phyloP scores from a whole-genome alignment of 64 coral and sea anemone species.

The Dendronephthya gigantea region DNA sequence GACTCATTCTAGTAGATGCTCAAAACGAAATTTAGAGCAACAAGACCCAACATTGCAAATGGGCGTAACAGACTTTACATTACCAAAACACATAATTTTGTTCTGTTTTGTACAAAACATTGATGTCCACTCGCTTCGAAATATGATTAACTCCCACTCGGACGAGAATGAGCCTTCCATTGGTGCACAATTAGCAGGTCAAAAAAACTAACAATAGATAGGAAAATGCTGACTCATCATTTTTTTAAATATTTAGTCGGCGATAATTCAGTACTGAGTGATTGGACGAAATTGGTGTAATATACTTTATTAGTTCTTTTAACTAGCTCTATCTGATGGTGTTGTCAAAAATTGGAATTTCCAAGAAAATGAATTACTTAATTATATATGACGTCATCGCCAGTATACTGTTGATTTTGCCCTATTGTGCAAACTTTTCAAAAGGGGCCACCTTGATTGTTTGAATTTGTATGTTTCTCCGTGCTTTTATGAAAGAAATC shows the following conservation, averaged over 20 bases:
- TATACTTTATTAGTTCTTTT: neutral
- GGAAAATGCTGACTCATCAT: conserved; percentile 9
- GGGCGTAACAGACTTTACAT: no score
- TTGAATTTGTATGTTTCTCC: neutral
- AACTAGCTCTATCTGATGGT: neutral
- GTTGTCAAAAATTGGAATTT: neutral
- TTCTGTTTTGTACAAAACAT: neutral
- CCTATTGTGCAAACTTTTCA: neutral
- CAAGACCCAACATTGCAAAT: no score
- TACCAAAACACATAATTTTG: no score
- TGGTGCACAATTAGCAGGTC: neutral
- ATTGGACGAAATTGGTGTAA: neutral
- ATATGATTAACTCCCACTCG: neutral
- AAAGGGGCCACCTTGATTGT: neutral
- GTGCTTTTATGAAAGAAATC: neutral
- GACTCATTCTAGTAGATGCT: no score
- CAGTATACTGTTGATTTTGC: neutral
- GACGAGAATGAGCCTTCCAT: neutral
- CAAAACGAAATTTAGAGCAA: no score
- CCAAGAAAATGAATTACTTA: neutral
- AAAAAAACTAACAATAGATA: neutral
- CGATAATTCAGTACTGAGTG: neutral
- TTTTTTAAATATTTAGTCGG: neutral
- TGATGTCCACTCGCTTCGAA: neutral
- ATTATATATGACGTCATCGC: neutral